Evolutionary conservation across 2,888 invertebrate genomes (phyloP), one percentile per base, ranked within the genome.

Genomic region (Leptinotarsa peninsularis): DNA sequence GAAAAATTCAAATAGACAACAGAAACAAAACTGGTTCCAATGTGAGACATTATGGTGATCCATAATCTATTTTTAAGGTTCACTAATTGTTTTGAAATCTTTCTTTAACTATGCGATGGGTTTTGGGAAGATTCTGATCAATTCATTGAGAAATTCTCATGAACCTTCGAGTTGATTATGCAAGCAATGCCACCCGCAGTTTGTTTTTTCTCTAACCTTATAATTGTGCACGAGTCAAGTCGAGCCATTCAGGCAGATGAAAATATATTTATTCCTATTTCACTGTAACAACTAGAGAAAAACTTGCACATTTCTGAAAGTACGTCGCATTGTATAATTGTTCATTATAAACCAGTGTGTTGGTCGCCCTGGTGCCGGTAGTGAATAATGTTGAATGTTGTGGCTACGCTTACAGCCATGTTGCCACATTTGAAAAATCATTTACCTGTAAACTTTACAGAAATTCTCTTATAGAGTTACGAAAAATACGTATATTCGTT

Each of bases 301-400:
- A 70, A 70, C 70, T 58, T 23, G 70, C 49, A 70, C 70, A 70
- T 70, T 54, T 70, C 58, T 58, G 58, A 70, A 58, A 70, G 70
- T 70, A 70, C 49, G 58, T 70, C 58, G 70, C 23, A 70, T 70
- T 49, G 70, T 70, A 70, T 70, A 58, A 70, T 70, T 70, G 70
- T 70, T 70, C 58, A 70, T 70, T 70, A 49, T 70, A 70, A 70
- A 70, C 70, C 70, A 70, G 21, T 70, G 70, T 58, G 58, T 70
- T 70, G 70, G 70, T 70, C 58, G 58, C 49, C 49, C 50, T 70
- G 70, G 70, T 70, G 58, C 70, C 54, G 43, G 33, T 43, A 68
- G 70, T 70, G 49, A 70, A 43, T 43, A 70, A 60, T 70, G 70
- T 70, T 58, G 21, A 58, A 27, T 43, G 67, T 50, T 17, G 50